These are phyloP conservation scores for Epinephelus coioides DNA, from an alignment of 2,797 vertebrate genomes.

Conservation along the genomic window DNA sequence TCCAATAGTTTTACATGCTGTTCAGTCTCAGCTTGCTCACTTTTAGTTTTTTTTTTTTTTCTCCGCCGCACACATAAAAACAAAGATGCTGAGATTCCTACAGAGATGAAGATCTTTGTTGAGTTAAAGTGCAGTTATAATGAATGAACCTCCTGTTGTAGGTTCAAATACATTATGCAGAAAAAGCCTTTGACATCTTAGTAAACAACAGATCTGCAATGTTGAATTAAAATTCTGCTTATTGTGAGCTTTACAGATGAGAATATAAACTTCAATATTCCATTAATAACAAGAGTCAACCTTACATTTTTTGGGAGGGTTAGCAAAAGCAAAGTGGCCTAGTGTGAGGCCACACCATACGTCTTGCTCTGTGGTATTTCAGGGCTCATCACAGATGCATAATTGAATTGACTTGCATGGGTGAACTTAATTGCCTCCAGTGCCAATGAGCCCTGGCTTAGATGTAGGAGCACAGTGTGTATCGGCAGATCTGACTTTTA, in stretches of 20 bases:
- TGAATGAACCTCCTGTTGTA: slow-evolving; percentile 17
- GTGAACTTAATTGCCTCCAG: slow-evolving; percentile 85
- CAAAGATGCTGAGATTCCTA: slow-evolving; percentile 45
- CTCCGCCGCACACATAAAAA: slow-evolving; percentile 40
- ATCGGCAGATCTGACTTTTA: slow-evolving; percentile 79
- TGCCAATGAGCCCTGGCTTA: slow-evolving; percentile 73
- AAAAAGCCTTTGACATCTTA: neutral
- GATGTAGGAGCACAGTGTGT: slow-evolving; percentile 70
- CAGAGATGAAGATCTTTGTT: slow-evolving; percentile 19
- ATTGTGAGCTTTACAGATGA: neutral
- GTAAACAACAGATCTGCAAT: slow-evolving; percentile 12
- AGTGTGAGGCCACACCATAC: slow-evolving; percentile 55
- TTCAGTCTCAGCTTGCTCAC: slow-evolving; percentile 63
- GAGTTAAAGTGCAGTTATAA: slow-evolving; percentile 22
- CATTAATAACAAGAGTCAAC: slow-evolving; percentile 11
- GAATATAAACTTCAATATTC: neutral
- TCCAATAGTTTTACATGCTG: slow-evolving; percentile 71
- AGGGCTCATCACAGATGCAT: slow-evolving; percentile 81
- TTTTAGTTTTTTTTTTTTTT: slow-evolving; percentile 32
- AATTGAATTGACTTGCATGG: slow-evolving; percentile 87
- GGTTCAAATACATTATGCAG: neutral
- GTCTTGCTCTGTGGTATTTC: slow-evolving; percentile 76
- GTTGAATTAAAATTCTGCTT: neutral
- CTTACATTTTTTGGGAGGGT: neutral
- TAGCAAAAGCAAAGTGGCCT: slow-evolving; percentile 24